A percentile compares a stretch with the other conserved stretches of the same genome.
Evolutionary conservation across 2,113 vertebrate genomes (phyloP).

Genomic region (Clarias magur): DNA sequence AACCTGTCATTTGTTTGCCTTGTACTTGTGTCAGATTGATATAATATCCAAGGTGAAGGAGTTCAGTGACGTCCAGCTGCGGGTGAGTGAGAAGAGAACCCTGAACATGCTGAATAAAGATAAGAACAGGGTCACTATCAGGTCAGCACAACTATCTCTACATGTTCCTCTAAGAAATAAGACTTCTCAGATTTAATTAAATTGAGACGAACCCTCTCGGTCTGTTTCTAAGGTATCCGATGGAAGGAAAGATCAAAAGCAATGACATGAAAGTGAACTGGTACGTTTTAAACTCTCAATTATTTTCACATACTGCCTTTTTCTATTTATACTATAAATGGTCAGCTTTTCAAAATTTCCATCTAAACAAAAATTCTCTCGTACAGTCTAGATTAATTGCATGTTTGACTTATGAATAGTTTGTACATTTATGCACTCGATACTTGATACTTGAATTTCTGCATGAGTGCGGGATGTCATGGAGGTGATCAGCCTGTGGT

Average conservation of each 20-base stretch:
- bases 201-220: neutral
- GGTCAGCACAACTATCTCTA: conserved; percentile 68
- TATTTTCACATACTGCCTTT: too few relatives aligned
- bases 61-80: conserved; percentile 87
- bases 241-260: conserved; percentile 94
- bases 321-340: neutral
- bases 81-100: conserved; percentile 87
- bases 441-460: too few relatives aligned
- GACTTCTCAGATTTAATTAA: neutral
- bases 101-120: conserved; percentile 90
- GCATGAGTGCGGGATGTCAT: too few relatives aligned
- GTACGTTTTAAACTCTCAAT: conserved; percentile 65
- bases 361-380: too few relatives aligned
- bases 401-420: too few relatives aligned
- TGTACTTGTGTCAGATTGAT: conserved; percentile 74
- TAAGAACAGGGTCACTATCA: conserved; percentile 87
- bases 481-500: too few relatives aligned
- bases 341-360: too few relatives aligned
- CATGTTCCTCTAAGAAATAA: neutral
- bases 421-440: too few relatives aligned
- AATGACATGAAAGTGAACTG: conserved; percentile 98
- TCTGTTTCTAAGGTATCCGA: conserved; percentile 80
- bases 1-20: neutral
- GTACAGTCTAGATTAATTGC: too few relatives aligned
- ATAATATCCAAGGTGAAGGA: conserved; percentile 85